Evolutionary conservation across 2,113 vertebrate genomes (phyloP).

Genomic region (Salvator merianae): DNA sequence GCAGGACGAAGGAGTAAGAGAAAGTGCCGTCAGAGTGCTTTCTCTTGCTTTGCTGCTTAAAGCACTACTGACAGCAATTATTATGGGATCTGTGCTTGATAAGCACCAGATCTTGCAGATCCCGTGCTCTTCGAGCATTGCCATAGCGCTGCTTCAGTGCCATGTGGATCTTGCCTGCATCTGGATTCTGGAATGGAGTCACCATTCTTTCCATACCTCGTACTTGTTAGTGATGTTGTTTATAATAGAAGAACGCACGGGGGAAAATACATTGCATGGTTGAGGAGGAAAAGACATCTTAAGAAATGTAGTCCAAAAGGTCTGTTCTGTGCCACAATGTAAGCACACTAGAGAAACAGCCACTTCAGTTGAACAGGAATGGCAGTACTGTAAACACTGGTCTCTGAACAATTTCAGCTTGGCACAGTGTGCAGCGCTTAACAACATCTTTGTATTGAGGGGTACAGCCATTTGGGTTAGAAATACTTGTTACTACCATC

Average conservation of each 20-base stretch:
- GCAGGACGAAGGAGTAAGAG: too few species aligned
- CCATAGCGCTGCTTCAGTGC: too few species aligned
- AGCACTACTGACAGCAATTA: too few species aligned
- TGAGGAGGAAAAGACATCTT: neutral
- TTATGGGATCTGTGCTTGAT: too few species aligned
- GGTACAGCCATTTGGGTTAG: neutral
- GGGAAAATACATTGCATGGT: neutral
- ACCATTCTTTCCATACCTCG: neutral
- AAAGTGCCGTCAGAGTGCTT: too few species aligned
- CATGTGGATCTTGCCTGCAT: too few species aligned
- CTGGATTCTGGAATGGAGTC: neutral
- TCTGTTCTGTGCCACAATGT: neutral
- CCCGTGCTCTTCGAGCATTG: too few species aligned
- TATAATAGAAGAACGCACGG: neutral
- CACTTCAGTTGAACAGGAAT: slow-evolving; percentile 16
- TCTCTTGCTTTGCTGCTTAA: too few species aligned
- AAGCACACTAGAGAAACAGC: neutral
- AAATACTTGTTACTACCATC: slow-evolving; percentile 3
- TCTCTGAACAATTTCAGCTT: slow-evolving; percentile 18
- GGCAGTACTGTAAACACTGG: slow-evolving; percentile 13
- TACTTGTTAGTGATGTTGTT: neutral
- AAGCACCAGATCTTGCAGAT: too few species aligned
- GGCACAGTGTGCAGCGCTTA: neutral
- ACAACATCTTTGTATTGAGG: neutral
- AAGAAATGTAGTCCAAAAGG: neutral